Evolutionary conservation across 2,797 vertebrate genomes (phyloP).

Genomic region (Basileuterus tristriatus): DNA sequence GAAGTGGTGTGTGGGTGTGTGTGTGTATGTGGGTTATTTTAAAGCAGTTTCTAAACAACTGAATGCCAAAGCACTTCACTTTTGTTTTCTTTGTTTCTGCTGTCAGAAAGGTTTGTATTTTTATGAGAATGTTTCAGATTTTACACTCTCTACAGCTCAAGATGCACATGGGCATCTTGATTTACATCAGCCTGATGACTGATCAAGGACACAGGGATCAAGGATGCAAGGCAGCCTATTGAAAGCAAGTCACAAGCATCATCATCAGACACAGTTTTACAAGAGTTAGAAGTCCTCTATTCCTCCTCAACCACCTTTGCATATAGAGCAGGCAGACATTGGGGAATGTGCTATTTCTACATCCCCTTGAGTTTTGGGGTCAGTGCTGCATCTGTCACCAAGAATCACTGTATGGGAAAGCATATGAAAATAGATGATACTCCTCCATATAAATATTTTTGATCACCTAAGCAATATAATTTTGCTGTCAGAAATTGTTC

Average conservation of each 20-base stretch:
- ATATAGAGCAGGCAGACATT: neutral
- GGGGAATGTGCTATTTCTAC: neutral
- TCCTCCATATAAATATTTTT: neutral
- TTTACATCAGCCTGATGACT: neutral
- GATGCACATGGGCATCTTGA: neutral
- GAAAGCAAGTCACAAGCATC: neutral
- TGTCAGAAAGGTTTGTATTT: constrained; percentile 1
- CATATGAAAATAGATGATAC: neutral
- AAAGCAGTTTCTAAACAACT: constrained; percentile 10
- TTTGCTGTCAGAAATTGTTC: neutral
- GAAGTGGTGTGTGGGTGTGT: neutral
- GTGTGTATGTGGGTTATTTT: neutral
- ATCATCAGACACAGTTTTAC: neutral
- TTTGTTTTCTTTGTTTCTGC: constrained; percentile 1
- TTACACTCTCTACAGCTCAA: neutral
- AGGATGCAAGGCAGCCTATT: neutral
- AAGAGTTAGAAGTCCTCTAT: neutral
- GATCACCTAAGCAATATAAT: neutral
- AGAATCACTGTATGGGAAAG: neutral
- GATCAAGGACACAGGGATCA: neutral
- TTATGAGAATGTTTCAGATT: neutral
- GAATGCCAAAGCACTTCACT: neutral
- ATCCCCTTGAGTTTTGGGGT: neutral
- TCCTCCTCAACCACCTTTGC: neutral
- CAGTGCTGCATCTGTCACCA: neutral